Conservation (phyloP, 2,113 vertebrate species). For the Ammodytes dubius region DNA sequence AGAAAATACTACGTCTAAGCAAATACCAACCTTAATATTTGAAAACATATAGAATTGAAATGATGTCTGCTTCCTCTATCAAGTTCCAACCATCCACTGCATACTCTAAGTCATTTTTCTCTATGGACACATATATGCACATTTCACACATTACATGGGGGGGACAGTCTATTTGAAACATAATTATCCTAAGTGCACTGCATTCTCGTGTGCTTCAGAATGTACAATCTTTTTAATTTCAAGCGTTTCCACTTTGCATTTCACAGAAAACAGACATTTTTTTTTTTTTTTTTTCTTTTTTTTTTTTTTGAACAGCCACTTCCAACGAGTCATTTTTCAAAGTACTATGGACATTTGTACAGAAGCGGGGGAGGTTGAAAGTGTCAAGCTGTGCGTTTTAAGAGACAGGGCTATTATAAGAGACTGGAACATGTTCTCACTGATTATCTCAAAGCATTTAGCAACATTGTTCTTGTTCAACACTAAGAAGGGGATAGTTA, state of each 20-base stretch:
- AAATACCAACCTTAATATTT: background rate
- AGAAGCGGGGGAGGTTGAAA: background rate
- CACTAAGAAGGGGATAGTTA: too few relatives aligned
- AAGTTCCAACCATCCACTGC: background rate
- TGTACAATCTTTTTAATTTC: constrained; percentile 44
- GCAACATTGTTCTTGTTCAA: background rate
- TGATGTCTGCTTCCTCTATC: background rate
- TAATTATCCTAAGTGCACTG: constrained; percentile 67
- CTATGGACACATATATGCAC: constrained; percentile 24
- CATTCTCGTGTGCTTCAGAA: constrained; percentile 57
- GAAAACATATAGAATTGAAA: background rate
- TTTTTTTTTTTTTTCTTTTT: constrained; percentile 23
- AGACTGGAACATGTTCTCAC: background rate
- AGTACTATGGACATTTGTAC: constrained; percentile 2
- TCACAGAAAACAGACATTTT: constrained; percentile 44
- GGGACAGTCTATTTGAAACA: constrained; percentile 36
- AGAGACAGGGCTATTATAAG: constrained; percentile 4
- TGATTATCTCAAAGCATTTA: background rate
- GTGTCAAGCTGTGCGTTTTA: background rate
- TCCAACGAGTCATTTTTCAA: constrained; percentile 28
- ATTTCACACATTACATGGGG: constrained; percentile 44
- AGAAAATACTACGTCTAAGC: too few relatives aligned
- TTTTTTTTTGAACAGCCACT: background rate
- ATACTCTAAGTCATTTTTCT: background rate
- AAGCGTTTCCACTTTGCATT: constrained; percentile 43